Evolutionary conservation across 2,797 vertebrate species (phyloP), one percentile per base, ranked within the genome.

Genomic region (Leucoraja ocellata): DNA sequence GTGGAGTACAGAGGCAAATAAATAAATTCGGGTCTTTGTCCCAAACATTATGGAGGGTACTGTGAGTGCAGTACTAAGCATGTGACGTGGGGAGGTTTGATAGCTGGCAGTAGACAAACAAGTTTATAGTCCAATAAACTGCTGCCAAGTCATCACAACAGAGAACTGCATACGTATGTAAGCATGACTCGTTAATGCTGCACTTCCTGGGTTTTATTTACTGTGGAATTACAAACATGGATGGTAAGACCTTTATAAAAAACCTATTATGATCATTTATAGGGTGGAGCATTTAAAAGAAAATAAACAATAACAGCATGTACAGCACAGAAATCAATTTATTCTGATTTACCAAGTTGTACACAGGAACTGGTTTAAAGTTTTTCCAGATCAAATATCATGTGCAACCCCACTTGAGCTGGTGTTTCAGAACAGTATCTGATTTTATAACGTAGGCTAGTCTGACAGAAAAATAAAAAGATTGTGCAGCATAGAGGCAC

Each of bases 141-240:
- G 90, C 71, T 14, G 90, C 90, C 90, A 92, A 92, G 71, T 92
- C 90, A 92, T 23, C 71, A 58, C 39, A 92, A 1, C 58, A 25
- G 68, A 21, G 90, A 92, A 10, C 39, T 74, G 68, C 71, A 74
- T 23, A 54, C 71, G 23, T 92, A 92, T 39, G 73, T 71, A 71
- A 46, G 25, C 90, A 92, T 21, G 25, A n/a, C 4, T 76, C 25
- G 39, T 54, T 54, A 54, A 13, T 74, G 71, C 71, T 73, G 21
- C 71, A 58, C 73, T 58, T 76, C 90, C 90, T 76, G 90, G 10
- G 11, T 92, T 92, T 76, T 74, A 2, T 76, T 73, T 92, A 74
- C 90, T 54, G 90, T 92, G 71, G 90, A 74, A 76, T 76, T 73
- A 46, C 90, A 92, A 92, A 92, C 46, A 92, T 92, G 90, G 90